Evolutionary conservation across 2,113 vertebrate species (phyloP).

Genomic region (Cinclus mexicanus): DNA sequence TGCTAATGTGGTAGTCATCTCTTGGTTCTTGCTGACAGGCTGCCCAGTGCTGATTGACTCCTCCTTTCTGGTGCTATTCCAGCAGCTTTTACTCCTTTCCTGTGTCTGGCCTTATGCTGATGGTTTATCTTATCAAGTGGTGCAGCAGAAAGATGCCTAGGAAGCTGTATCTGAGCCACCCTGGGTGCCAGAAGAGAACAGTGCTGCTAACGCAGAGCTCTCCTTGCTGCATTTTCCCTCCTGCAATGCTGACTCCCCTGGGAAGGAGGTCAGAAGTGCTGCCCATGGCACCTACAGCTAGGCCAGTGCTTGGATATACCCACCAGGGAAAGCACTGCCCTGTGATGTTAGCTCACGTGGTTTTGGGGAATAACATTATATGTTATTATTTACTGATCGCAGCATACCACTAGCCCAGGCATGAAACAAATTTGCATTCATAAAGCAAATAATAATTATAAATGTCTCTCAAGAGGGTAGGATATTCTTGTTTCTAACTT

Average conservation of each 20-base stretch:
- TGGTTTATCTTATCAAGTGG: background rate
- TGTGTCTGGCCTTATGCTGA: background rate
- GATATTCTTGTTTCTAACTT: background rate
- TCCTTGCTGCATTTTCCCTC: background rate
- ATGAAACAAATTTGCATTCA: background rate
- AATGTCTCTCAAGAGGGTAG: background rate
- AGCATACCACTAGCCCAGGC: background rate
- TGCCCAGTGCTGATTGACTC: background rate
- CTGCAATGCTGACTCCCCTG: background rate
- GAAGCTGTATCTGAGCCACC: background rate
- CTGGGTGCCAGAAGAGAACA: background rate
- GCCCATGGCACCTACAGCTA: background rate
- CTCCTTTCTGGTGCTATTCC: background rate
- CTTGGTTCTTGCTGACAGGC: background rate
- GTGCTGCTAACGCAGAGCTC: background rate
- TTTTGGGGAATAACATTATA: background rate
- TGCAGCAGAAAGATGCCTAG: background rate
- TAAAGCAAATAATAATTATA: background rate
- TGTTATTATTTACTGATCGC: background rate
- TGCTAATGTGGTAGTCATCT: background rate
- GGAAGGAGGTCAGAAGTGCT: background rate
- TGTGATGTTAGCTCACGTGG: fast-evolving
- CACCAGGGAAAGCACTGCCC: background rate
- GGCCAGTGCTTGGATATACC: background rate
- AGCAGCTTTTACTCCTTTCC: background rate